phyloP scores from a whole-genome alignment of 1,140 invertebrate genomes.

The Nasonia vitripennis region DNA sequence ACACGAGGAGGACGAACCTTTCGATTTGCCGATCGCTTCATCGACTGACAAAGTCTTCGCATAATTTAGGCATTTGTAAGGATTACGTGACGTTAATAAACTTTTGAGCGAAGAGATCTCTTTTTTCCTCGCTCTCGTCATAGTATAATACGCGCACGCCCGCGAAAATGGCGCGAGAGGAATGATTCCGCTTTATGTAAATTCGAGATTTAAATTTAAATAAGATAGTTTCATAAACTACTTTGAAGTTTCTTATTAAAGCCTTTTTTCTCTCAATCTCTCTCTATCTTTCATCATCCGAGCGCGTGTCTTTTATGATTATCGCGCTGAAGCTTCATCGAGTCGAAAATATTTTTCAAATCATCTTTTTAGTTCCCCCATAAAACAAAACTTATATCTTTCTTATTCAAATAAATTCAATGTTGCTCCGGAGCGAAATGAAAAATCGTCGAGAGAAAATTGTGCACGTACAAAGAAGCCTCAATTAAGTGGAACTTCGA shows the following conservation, averaged over 20 bases:
- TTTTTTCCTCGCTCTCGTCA: neutral
- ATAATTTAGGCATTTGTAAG: slow-evolving; percentile 50
- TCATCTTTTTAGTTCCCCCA: slow-evolving; percentile 39
- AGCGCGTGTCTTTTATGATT: slow-evolving; percentile 39
- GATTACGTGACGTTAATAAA: slow-evolving; percentile 51
- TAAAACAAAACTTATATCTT: slow-evolving; percentile 35
- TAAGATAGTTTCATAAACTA: slow-evolving; percentile 52
- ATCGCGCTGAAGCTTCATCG: slow-evolving; percentile 34
- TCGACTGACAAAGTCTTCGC: slow-evolving; percentile 45
- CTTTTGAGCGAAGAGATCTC: neutral
- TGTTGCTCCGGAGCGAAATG: no score
- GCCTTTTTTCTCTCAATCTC: slow-evolving; percentile 16
- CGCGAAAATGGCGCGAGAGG: slow-evolving; percentile 1
- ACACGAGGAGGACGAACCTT: slow-evolving; percentile 32
- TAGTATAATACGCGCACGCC: neutral
- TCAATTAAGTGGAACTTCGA: neutral
- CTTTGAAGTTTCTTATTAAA: slow-evolving; percentile 53
- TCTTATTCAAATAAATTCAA: slow-evolving; percentile 24
- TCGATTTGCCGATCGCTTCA: slow-evolving; percentile 44
- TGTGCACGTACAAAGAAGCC: neutral
- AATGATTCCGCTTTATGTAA: slow-evolving; percentile 51
- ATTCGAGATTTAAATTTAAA: slow-evolving; percentile 52
- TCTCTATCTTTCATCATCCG: neutral
- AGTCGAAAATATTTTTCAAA: slow-evolving; percentile 52
- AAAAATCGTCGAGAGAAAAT: no score